Evolutionary conservation across 2,888 invertebrate genomes (phyloP).

Genomic region (Caenorhabditis uteleia): DNA sequence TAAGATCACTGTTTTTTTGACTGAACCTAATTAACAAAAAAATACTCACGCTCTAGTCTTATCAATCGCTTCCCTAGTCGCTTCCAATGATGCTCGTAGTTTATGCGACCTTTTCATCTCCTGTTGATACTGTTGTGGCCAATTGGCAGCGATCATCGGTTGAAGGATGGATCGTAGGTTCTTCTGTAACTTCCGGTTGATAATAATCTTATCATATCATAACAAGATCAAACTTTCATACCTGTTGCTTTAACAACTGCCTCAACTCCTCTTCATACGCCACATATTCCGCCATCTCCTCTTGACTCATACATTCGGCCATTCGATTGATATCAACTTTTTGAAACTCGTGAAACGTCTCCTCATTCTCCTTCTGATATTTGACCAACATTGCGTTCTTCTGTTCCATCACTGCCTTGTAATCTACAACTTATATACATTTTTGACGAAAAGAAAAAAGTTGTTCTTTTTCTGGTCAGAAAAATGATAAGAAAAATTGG

Average conservation of each 20-base stretch:
- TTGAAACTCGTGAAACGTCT: conserved; percentile 14
- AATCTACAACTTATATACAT: conserved; percentile 38
- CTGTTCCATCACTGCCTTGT: conserved; percentile 45
- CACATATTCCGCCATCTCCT: conserved; percentile 33
- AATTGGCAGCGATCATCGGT: conserved; percentile 42
- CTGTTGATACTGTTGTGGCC: conserved; percentile 48
- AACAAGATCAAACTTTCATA: not conserved
- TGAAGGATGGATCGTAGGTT: conserved; percentile 46
- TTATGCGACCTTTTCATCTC: conserved; percentile 48
- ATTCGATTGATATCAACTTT: conserved; percentile 29
- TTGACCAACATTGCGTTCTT: conserved; percentile 31
- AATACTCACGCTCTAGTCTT: conserved; percentile 34
- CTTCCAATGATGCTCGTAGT: conserved; percentile 48
- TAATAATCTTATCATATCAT: not conserved
- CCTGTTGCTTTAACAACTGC: conserved; percentile 50
- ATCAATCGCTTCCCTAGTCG: conserved; percentile 45
- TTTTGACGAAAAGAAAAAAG: no score
- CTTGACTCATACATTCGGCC: conserved; percentile 24
- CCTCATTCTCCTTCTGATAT: conserved; percentile 5
- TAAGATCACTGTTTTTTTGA: not conserved
- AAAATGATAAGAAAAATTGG: no score
- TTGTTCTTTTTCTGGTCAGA: not conserved
- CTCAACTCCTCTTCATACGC: conserved; percentile 44
- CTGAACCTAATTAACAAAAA: not conserved
- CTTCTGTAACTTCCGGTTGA: conserved; percentile 25